A percentile compares a stretch with the other conserved stretches of the same genome.
Conservation (phyloP, 2,113 vertebrate species). For the Psophia crepitans region DNA sequence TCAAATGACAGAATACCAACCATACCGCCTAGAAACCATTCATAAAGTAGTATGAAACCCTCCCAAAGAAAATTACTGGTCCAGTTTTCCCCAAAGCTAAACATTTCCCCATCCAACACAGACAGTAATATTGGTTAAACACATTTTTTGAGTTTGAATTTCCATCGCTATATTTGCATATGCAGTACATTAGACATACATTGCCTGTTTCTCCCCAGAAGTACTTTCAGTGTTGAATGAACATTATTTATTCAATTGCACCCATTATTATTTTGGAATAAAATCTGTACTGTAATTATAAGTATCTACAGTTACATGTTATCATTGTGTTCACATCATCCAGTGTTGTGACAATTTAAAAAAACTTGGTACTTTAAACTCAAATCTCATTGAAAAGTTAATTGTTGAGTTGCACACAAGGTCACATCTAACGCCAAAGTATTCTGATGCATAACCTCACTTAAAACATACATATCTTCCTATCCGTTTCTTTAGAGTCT, state of each 20-base stretch:
- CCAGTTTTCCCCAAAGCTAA: not conserved
- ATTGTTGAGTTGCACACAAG: not conserved
- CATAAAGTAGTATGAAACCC: not conserved
- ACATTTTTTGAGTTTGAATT: not conserved
- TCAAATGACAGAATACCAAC: not conserved
- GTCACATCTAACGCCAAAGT: not conserved
- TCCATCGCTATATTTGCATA: not conserved
- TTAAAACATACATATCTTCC: not conserved
- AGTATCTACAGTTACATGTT: not conserved
- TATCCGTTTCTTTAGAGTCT: not conserved
- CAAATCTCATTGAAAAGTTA: not conserved
- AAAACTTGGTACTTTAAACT: not conserved
- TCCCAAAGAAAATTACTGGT: not conserved
- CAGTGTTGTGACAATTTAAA: not conserved
- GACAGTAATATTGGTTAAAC: not conserved
- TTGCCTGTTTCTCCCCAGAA: not conserved
- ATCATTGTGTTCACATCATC: not conserved
- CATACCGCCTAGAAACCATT: not conserved
- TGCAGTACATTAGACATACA: not conserved
- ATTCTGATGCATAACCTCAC: not conserved
- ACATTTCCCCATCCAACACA: not conserved
- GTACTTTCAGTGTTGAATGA: not conserved
- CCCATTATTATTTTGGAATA: not conserved
- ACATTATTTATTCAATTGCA: not conserved
- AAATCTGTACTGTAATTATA: not conserved